Conservation (phyloP, 1,140 invertebrate species). For the Drosophila pseudoobscura region DNA sequence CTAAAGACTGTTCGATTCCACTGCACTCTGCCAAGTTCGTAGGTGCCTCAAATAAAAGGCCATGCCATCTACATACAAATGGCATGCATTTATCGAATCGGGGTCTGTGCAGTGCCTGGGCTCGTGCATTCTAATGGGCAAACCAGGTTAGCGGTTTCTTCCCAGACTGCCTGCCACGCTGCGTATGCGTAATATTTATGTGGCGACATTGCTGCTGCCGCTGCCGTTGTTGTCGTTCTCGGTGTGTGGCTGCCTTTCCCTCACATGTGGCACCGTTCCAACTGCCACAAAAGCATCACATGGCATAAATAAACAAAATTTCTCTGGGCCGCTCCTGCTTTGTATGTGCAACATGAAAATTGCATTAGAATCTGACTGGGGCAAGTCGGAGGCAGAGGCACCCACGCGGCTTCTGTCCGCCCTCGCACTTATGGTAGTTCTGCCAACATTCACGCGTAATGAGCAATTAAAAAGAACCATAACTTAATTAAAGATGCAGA, state of each 20-base stretch:
- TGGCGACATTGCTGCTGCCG: slow-evolving; percentile 27
- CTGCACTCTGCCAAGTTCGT: neutral
- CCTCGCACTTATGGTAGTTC: neutral
- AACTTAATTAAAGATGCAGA: slow-evolving; percentile 64
- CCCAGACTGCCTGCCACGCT: slow-evolving; percentile 34
- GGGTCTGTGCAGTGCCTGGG: slow-evolving; percentile 35
- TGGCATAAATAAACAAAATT: slow-evolving; percentile 73
- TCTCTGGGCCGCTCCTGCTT: slow-evolving; percentile 33
- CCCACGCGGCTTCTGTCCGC: slow-evolving; percentile 10
- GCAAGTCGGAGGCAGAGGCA: slow-evolving; percentile 2
- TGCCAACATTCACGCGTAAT: slow-evolving; percentile 33
- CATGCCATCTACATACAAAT: no score
- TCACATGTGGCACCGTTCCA: slow-evolving; percentile 74
- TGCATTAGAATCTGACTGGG: slow-evolving; percentile 55
- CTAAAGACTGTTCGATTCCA: neutral
- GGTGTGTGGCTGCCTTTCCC: neutral
- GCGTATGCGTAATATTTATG: slow-evolving; percentile 75
- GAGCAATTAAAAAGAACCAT: slow-evolving; percentile 65
- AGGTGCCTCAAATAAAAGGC: no score
- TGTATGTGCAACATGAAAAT: slow-evolving; percentile 63
- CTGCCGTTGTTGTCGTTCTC: slow-evolving; percentile 1
- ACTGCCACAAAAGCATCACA: slow-evolving; percentile 40
- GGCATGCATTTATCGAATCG: slow-evolving; percentile 15
- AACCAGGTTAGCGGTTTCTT: slow-evolving; percentile 67
- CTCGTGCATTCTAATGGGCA: slow-evolving; percentile 42